Conservation (phyloP, 2,797 vertebrate species). For the Danio choprae region DNA sequence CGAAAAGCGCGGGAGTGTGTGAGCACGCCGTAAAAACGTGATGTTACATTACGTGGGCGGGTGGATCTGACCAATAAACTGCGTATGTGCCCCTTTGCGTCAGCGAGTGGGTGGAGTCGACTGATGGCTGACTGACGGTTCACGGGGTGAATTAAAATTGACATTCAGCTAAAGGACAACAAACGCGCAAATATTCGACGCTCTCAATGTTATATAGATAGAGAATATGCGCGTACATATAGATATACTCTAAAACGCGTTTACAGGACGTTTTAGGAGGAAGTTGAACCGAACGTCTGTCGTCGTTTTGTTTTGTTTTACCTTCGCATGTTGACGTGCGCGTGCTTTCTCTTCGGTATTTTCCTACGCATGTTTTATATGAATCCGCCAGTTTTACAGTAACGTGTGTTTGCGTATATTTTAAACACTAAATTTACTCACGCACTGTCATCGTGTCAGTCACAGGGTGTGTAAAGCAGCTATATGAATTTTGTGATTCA, state of each 20-base stretch:
- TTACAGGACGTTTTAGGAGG: not conserved
- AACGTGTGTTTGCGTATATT: not conserved
- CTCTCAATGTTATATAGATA: not conserved
- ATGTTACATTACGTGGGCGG: slow-evolving; percentile 30
- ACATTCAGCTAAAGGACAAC: slow-evolving; percentile 31
- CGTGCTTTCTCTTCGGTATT: slow-evolving; percentile 3
- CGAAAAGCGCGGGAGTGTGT: not conserved
- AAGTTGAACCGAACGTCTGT: not conserved
- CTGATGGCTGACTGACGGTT: not conserved
- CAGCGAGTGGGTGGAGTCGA: slow-evolving; percentile 45
- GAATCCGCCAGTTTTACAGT: not conserved
- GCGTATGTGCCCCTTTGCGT: slow-evolving; percentile 9
- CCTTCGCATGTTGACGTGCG: not conserved
- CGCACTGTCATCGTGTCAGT: too few relatives aligned
- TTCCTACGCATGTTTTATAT: not conserved
- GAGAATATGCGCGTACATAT: not conserved
- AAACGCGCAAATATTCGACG: not conserved
- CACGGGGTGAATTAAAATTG: slow-evolving; percentile 34
- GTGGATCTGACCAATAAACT: slow-evolving; percentile 24
- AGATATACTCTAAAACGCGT: too few relatives aligned
- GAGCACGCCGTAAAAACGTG: slow-evolving; percentile 61
- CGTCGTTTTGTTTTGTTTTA: not conserved
- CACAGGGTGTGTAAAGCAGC: not conserved
- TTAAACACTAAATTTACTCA: not conserved
- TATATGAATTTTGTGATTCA: slow-evolving; percentile 37